Conservation (phyloP, 1,140 invertebrate genomes). For the Procambarus virginalis region DNA sequence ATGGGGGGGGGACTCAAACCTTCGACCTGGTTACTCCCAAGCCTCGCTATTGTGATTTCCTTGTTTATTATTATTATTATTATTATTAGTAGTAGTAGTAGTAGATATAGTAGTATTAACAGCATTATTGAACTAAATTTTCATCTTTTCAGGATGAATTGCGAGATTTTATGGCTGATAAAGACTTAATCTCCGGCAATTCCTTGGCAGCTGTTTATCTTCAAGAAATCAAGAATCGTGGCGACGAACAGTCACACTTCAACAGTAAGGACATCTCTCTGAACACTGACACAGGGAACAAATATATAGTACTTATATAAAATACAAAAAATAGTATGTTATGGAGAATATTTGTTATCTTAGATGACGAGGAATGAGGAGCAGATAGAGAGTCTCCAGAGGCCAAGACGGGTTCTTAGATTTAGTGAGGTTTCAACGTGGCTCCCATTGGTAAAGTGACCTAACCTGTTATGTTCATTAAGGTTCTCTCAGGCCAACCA, state of each 20-base stretch:
- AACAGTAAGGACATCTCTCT: slow-evolving; percentile 14
- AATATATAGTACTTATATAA: too few species aligned
- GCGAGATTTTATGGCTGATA: background rate
- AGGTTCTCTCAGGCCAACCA: too few species aligned
- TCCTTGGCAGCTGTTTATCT: slow-evolving; percentile 8
- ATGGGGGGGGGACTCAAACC: too few species aligned
- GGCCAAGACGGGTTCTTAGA: too few species aligned
- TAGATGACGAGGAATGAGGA: too few species aligned
- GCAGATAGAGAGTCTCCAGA: too few species aligned
- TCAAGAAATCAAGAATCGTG: slow-evolving; percentile 22
- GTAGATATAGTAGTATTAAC: too few species aligned
- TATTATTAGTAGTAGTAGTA: too few species aligned
- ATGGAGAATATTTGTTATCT: background rate
- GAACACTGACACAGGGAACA: background rate
- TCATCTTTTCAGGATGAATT: slow-evolving; percentile 21
- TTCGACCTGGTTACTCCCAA: too few species aligned
- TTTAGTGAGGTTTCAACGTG: background rate
- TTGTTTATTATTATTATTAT: too few species aligned
- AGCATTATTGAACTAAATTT: background rate
- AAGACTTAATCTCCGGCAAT: background rate
- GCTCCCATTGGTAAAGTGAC: background rate
- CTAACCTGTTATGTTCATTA: background rate
- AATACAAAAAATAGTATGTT: background rate
- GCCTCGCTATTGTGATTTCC: too few species aligned
- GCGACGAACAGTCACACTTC: background rate